These are phyloP conservation scores for Xylophagus ater DNA, from an alignment of 2,888 invertebrate genomes.

Conservation along the genomic window DNA sequence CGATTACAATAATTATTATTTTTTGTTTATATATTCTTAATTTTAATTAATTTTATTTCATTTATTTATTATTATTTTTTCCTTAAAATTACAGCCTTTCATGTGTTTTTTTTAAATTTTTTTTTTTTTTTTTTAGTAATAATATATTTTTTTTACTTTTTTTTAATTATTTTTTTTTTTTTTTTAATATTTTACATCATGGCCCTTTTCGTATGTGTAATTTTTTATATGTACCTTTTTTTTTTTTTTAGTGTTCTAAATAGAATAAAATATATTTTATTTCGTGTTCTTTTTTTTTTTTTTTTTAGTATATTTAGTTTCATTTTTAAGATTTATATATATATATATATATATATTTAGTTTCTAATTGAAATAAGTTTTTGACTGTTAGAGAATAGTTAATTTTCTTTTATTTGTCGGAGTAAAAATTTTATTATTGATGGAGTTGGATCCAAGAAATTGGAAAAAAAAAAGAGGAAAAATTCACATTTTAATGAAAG, in stretches of 20 bases:
- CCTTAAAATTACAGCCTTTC: constrained; percentile 14
- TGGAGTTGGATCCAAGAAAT: too few species aligned
- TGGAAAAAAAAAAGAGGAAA: too few species aligned
- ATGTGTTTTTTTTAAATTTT: constrained; percentile 10
- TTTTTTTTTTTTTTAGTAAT: constrained; percentile 4
- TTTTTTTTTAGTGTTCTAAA: not conserved
- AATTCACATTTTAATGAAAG: too few species aligned
- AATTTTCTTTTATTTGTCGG: too few species aligned
- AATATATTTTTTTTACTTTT: not conserved
- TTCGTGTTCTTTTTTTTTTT: not conserved
- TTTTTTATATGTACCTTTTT: not conserved
- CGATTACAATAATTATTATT: constrained; percentile 12
- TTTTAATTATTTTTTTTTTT: not conserved
- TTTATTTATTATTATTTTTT: constrained; percentile 9
- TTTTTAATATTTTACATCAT: constrained; percentile 8
- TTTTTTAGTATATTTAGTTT: not conserved
- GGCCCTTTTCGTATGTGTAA: constrained; percentile 7
- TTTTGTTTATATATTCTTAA: too few species aligned
- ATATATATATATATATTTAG: not conserved
- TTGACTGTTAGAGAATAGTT: too few species aligned
- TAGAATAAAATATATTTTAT: not conserved
- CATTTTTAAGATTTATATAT: not conserved
- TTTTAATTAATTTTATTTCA: too few species aligned
- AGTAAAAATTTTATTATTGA: too few species aligned
- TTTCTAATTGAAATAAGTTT: constrained; percentile 5